Evolutionary conservation across 2,113 vertebrate species (phyloP).

Genomic region (Dromiciops gliroides): DNA sequence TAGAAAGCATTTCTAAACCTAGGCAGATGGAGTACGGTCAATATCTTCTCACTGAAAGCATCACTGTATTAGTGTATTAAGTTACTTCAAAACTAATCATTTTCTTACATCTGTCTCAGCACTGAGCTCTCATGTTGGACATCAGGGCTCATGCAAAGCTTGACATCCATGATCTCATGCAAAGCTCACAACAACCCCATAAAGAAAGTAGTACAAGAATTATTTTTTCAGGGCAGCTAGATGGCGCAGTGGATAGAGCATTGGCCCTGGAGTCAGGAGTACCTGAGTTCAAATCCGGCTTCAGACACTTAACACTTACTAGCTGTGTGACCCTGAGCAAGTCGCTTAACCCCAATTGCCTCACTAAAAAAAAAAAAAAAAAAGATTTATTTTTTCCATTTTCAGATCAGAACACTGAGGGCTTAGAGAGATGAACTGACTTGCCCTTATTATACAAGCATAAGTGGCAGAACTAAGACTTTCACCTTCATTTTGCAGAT

Average conservation of each 20-base stretch:
- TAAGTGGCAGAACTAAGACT: neutral
- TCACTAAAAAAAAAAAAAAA: too few relatives aligned
- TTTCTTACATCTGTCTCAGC: neutral
- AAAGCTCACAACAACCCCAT: neutral
- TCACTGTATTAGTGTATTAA: neutral
- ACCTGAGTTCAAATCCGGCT: too few relatives aligned
- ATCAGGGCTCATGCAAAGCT: neutral
- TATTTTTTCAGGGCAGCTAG: too few relatives aligned
- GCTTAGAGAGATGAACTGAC: neutral
- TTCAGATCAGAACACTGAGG: neutral
- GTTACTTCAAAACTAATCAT: neutral
- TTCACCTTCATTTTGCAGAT: neutral
- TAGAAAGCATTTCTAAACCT: neutral
- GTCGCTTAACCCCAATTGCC: too few relatives aligned
- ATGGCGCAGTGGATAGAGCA: too few relatives aligned
- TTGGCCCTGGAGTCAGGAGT: too few relatives aligned
- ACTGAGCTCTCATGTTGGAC: neutral
- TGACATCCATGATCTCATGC: neutral
- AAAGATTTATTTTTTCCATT: neutral
- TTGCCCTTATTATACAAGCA: neutral
- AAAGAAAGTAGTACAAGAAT: neutral
- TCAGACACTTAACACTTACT: too few relatives aligned
- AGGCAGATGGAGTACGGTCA: neutral
- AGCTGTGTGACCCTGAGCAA: too few relatives aligned
- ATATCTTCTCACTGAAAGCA: neutral